Base-by-base conservation (phyloP, 2,113 vertebrate genomes). In the Tauraco erythrolophus region DNA sequence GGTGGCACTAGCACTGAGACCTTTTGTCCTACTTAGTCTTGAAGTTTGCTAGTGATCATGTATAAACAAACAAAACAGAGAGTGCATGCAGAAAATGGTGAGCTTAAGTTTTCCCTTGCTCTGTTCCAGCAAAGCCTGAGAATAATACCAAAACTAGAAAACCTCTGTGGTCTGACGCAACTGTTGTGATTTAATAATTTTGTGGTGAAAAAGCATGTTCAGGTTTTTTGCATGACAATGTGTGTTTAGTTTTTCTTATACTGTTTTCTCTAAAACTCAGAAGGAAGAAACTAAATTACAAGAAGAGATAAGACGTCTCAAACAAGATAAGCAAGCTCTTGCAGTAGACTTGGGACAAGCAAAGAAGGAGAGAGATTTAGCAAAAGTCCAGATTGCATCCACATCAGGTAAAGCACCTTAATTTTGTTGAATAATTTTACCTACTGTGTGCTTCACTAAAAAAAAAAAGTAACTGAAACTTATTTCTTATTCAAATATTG, bases 271-370 rank as follows among this genome's bases (percentile, higher is more conserved):
- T 74, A 79, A 74, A 92, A 61, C 92, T 64, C 95, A 99, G 99
- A 99, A 97, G 94, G 98, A 97, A 84, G 99, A 99, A 96, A 94
- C 71, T 27, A 97, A 93, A 88, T 98, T 99, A 51, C 96, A 96
- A 37, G 99, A 98, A 94, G 99, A 99, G 19, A 96, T 98, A 83
- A 98, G 89, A 92, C 97, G 87, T 78, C 97, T 99, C 68, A 99
- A 98, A 87, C 99, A 99, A 91, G 99, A 99, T 56, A 99, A 99
- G 62, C 99, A 99, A 97, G 98, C 98, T 84, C 97, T 99, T 83
- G 98, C 99, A 75, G 98, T 99, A 23, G 99, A 99, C 75, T 96
- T 99, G 88, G 98, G 98, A 87, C 98, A 98, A 79, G 95, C 98
- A 94, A 99, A 97, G 94, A 99, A 98, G 86, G 99, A 99, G 81